Conservation (phyloP, 2,797 vertebrate species). For the Syngnathus acus region DNA sequence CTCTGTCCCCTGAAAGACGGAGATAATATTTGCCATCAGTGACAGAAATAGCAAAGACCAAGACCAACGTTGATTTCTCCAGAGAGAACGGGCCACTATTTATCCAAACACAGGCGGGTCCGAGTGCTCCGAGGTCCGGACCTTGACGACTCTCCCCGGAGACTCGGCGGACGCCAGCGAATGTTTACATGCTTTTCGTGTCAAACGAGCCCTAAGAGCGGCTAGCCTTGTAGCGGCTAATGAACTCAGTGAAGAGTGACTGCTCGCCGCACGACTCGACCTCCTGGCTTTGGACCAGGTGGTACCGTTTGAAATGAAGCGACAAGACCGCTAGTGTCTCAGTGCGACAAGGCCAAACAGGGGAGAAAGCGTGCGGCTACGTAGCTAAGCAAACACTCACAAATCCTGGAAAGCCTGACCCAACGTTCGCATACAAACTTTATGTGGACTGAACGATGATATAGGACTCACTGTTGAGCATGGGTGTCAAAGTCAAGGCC, state of each 20-base stretch:
- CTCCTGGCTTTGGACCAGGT: constrained; percentile 38
- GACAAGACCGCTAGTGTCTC: constrained; percentile 23
- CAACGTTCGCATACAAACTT: background rate
- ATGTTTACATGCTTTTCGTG: constrained; percentile 44
- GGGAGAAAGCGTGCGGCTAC: constrained; percentile 2
- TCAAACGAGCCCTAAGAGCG: constrained; percentile 43
- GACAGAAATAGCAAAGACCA: background rate
- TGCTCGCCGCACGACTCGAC: constrained; percentile 5
- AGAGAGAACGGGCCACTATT: constrained; percentile 18
- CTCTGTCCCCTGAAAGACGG: constrained; percentile 58
- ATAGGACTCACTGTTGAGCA: background rate
- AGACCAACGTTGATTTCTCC: constrained; percentile 1
- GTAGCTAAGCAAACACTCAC: background rate
- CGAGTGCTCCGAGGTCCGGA: constrained; percentile 23
- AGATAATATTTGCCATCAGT: background rate
- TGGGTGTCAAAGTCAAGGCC: background rate
- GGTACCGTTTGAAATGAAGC: constrained; percentile 19
- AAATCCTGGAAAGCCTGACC: background rate
- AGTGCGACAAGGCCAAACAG: constrained; percentile 16
- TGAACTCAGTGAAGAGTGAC: constrained; percentile 36
- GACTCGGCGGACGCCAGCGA: constrained; percentile 38
- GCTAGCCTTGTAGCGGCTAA: constrained; percentile 57
- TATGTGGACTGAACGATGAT: background rate
- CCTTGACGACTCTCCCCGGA: constrained; percentile 46
- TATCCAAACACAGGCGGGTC: constrained; percentile 9